Conservation (phyloP, 37 sponge, comb jelly and placozoan species). For the Eunapius fragilis region DNA sequence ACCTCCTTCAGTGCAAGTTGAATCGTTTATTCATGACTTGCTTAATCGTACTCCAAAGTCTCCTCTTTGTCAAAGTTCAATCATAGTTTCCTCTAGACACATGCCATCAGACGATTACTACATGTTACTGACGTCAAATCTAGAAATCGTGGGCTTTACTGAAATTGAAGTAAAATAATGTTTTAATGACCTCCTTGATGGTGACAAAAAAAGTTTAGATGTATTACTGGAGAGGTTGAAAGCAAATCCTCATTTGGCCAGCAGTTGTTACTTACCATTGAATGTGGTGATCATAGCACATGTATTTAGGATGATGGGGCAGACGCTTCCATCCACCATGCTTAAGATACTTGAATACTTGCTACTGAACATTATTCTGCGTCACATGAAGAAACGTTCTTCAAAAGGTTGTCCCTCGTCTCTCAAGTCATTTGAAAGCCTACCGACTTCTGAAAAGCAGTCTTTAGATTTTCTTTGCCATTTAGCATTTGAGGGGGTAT, state of each 20-base stretch:
- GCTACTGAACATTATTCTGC: background rate
- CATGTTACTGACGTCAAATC: background rate
- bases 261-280: background rate
- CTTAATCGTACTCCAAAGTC: background rate
- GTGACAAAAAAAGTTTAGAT: background rate
- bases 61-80: background rate
- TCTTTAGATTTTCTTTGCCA: background rate
- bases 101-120: background rate
- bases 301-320: background rate
- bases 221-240: background rate
- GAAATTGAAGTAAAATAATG: background rate
- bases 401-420: background rate
- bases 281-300: background rate
- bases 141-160: background rate
- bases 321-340: background rate
- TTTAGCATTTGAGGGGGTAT: background rate
- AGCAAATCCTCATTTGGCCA: background rate
- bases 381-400: background rate
- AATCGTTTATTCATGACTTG: background rate
- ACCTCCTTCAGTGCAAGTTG: background rate
- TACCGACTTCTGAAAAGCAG: background rate
- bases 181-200: background rate
- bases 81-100: slow-evolving; percentile 11
- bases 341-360: background rate
- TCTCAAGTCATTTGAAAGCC: background rate